These are phyloP conservation scores for Mythimna ferrago DNA, from an alignment of 2,888 invertebrate species.

Conservation along the genomic window DNA sequence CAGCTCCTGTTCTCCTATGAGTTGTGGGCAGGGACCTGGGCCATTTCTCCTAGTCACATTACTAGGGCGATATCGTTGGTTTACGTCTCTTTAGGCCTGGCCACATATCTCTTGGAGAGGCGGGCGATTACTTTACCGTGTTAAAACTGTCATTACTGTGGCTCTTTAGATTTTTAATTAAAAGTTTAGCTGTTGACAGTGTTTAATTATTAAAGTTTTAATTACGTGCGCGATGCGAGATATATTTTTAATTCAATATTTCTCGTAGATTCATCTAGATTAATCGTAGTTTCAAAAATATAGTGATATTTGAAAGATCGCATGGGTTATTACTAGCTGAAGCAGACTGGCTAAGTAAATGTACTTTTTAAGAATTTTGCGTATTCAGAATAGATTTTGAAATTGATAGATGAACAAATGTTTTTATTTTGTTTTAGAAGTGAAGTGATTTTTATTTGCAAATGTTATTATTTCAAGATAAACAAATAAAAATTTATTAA, in stretches of 20 bases:
- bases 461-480: too few species aligned
- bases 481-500: too few species aligned
- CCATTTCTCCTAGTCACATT: slow-evolving; percentile 61
- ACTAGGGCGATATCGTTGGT: slow-evolving; percentile 52
- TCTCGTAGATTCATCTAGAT: too few species aligned
- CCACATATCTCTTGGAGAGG: slow-evolving; percentile 47
- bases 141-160: slow-evolving; percentile 36
- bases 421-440: too few species aligned
- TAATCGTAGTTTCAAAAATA: too few species aligned
- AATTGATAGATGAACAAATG: too few species aligned
- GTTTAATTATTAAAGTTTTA: slow-evolving; percentile 5
- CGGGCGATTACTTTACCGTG: slow-evolving; percentile 54
- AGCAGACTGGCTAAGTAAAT: too few species aligned
- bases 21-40: slow-evolving; percentile 24
- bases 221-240: not conserved
- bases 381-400: too few species aligned
- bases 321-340: too few species aligned
- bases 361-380: too few species aligned
- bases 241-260: not conserved
- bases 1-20: slow-evolving; percentile 61
- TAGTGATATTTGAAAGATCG: too few species aligned
- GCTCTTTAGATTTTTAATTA: slow-evolving; percentile 50
- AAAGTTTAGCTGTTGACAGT: slow-evolving; percentile 2
- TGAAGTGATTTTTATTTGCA: too few species aligned
- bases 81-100: slow-evolving; percentile 38